phyloP scores from a whole-genome alignment of 2,797 vertebrate genomes.

The Premnoplex brunnescens region DNA sequence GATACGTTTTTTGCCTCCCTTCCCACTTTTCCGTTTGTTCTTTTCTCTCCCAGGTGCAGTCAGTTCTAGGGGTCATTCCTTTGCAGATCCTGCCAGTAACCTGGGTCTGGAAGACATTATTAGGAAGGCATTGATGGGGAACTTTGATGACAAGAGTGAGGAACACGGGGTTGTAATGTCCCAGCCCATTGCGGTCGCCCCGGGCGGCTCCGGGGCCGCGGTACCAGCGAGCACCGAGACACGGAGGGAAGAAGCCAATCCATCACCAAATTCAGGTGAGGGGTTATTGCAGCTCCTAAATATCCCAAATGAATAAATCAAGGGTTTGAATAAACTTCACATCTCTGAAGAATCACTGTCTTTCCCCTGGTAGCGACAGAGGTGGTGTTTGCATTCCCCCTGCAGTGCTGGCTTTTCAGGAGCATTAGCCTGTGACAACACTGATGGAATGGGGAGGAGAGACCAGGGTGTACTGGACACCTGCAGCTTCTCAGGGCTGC shows the following conservation, averaged over 20 bases:
- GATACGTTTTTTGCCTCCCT: not conserved
- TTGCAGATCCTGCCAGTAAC: constrained; percentile 95
- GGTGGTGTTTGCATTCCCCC: not conserved
- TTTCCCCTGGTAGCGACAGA: not conserved
- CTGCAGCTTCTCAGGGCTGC: not conserved
- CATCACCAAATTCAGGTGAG: constrained; percentile 91
- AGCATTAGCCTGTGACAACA: not conserved
- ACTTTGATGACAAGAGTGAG: constrained; percentile 93
- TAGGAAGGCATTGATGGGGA: constrained; percentile 97
- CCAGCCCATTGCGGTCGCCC: constrained; percentile 70
- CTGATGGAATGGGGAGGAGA: not conserved
- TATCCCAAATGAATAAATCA: not conserved
- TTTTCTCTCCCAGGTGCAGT: constrained; percentile 82
- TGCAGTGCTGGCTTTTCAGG: not conserved
- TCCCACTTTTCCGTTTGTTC: constrained; percentile 10
- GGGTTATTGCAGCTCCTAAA: not conserved
- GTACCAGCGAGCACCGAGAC: constrained; percentile 76
- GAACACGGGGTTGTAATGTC: constrained; percentile 84
- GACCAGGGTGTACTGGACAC: not conserved
- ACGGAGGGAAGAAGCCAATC: constrained; percentile 88
- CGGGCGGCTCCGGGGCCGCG: constrained; percentile 63
- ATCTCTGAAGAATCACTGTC: not conserved
- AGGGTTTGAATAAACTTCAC: not conserved
- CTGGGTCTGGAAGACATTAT: constrained; percentile 98
- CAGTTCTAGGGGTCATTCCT: constrained; percentile 92